phyloP scores from a whole-genome alignment of 2,888 invertebrate genomes.

The Erebia epiphron region DNA sequence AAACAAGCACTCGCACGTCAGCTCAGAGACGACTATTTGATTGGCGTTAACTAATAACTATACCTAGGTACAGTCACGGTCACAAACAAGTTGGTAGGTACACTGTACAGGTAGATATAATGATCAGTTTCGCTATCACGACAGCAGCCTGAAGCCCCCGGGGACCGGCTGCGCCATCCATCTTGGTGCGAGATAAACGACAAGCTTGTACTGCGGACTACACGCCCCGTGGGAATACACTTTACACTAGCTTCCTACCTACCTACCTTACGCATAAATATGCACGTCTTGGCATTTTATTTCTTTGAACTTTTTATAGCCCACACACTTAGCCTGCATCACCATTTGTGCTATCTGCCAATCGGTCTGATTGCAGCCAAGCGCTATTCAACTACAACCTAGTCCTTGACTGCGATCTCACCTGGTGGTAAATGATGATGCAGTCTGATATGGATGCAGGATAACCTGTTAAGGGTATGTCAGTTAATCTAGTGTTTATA shows the following conservation, averaged over 20 bases:
- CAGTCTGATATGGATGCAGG: neutral
- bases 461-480: too few species aligned
- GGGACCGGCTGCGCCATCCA: conserved; percentile 31
- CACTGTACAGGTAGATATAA: neutral
- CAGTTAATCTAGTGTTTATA: neutral
- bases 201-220: conserved; percentile 37
- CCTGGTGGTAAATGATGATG: neutral
- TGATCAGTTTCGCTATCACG: conserved; percentile 12
- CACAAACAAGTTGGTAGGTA: neutral
- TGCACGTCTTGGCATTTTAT: neutral
- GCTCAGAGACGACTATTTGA: too few species aligned
- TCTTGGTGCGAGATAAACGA: conserved; percentile 41
- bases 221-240: conserved; percentile 28
- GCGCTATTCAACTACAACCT: too few species aligned
- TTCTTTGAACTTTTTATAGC: neutral
- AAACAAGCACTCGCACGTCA: too few species aligned
- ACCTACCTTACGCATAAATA: neutral
- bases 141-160: neutral
- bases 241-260: neutral
- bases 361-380: too few species aligned
- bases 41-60: too few species aligned
- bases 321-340: too few species aligned
- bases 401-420: too few species aligned
- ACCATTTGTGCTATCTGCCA: too few species aligned
- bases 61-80: too few species aligned